phyloP scores from a whole-genome alignment of 1,140 invertebrate species.

The Drosophila tropicalis region DNA sequence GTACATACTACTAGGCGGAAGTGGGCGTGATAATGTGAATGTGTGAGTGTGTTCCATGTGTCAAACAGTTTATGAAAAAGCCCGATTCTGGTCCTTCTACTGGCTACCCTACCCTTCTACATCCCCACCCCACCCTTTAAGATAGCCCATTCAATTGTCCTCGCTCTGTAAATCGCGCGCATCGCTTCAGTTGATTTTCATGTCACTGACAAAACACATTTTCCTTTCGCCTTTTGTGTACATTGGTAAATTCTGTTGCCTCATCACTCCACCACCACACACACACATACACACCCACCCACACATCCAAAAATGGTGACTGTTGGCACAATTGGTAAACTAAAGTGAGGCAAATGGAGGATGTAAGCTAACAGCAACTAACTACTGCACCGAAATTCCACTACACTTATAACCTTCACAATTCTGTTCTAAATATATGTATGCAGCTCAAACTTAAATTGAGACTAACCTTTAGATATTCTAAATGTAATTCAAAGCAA shows the following conservation, averaged over 20 bases:
- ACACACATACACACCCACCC: no score
- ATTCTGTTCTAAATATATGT: no score
- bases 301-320: no score
- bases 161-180: slow-evolving; percentile 57
- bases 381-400: no score
- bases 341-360: no score
- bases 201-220: slow-evolving; percentile 74
- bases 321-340: no score
- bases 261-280: not conserved
- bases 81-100: slow-evolving; percentile 13
- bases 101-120: no score
- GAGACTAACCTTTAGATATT: no score
- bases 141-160: slow-evolving; percentile 32
- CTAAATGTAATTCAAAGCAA: no score
- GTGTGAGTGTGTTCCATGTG: slow-evolving; percentile 33
- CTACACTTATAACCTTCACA: no score
- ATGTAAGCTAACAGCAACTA: no score
- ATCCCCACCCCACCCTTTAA: not conserved
- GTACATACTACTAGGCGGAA: slow-evolving; percentile 20
- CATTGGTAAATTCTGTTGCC: slow-evolving; percentile 53
- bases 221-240: slow-evolving; percentile 57
- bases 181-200: slow-evolving; percentile 74
- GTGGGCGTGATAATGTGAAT: slow-evolving; percentile 24
- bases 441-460: no score
- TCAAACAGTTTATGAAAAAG: slow-evolving; percentile 65